These are phyloP conservation scores for Ctenopoma kingsleyae DNA, from an alignment of 2,797 vertebrate species.

Conservation along the genomic window DNA sequence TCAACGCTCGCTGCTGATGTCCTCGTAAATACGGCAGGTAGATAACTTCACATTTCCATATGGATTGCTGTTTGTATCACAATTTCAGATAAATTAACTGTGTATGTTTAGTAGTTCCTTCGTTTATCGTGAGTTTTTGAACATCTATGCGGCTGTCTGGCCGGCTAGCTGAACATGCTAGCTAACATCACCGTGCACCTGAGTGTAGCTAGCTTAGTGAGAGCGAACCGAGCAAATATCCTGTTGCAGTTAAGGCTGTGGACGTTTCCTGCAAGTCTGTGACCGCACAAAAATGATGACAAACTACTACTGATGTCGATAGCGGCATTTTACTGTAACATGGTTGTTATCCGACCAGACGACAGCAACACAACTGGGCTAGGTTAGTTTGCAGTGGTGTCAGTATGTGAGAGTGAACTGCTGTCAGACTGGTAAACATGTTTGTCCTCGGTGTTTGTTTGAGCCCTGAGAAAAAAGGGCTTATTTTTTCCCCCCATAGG, in stretches of 20 bases:
- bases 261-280: neutral
- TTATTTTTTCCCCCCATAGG: neutral
- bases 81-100: neutral
- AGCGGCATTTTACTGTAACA: neutral
- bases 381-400: neutral
- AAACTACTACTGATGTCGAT: neutral
- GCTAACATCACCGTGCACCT: slow-evolving; percentile 39
- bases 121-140: slow-evolving; percentile 9
- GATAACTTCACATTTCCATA: neutral
- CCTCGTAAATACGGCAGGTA: slow-evolving; percentile 47
- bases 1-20: slow-evolving; percentile 38
- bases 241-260: neutral
- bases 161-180: slow-evolving; percentile 67
- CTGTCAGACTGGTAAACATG: neutral
- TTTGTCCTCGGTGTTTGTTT: neutral
- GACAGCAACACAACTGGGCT: slow-evolving; percentile 3
- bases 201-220: slow-evolving; percentile 12
- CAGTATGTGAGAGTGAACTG: neutral
- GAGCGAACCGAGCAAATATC: neutral
- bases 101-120: neutral
- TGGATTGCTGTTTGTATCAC: rapidly evolving
- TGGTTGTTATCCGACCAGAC: slow-evolving; percentile 33
- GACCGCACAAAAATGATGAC: neutral
- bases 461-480: neutral
- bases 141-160: slow-evolving; percentile 35